Evolutionary conservation across 2,113 vertebrate genomes (phyloP).

Genomic region (Abramis brama): DNA sequence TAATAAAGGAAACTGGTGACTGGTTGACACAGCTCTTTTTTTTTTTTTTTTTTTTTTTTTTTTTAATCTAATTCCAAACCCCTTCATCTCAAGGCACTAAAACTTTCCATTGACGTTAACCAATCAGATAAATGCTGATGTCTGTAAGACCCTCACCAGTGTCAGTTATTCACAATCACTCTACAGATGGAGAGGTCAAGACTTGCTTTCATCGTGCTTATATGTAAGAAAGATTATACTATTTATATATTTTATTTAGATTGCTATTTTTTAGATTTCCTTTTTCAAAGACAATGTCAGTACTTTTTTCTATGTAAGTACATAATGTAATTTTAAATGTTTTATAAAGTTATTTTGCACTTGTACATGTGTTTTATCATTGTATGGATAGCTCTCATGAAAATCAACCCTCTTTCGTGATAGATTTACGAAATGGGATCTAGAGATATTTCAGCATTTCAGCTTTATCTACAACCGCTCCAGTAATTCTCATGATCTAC

Average conservation of each 20-base stretch:
- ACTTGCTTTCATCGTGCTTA: background rate
- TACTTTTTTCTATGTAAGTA: no score
- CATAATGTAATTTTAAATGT: background rate
- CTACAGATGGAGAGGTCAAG: background rate
- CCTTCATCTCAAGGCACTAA: background rate
- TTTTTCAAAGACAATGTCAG: no score
- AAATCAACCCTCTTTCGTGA: conserved; percentile 6
- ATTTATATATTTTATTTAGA: background rate
- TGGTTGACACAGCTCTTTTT: no score
- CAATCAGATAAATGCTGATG: no score
- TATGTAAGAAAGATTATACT: background rate
- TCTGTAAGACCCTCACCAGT: no score
- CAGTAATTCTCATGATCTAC: conserved; percentile 19
- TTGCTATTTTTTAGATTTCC: background rate
- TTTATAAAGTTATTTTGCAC: background rate
- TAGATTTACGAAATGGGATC: background rate
- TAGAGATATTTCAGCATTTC: background rate
- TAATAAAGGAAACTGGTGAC: background rate
- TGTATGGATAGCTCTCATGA: background rate
- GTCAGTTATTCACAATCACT: no score
- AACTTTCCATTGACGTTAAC: no score
- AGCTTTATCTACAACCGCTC: background rate
- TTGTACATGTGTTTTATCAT: conserved; percentile 20
- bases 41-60: no score
- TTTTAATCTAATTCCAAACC: background rate